These are phyloP conservation scores for Prionchulus punctatus DNA, from an alignment of 2,888 invertebrate species.

Conservation along the genomic window DNA sequence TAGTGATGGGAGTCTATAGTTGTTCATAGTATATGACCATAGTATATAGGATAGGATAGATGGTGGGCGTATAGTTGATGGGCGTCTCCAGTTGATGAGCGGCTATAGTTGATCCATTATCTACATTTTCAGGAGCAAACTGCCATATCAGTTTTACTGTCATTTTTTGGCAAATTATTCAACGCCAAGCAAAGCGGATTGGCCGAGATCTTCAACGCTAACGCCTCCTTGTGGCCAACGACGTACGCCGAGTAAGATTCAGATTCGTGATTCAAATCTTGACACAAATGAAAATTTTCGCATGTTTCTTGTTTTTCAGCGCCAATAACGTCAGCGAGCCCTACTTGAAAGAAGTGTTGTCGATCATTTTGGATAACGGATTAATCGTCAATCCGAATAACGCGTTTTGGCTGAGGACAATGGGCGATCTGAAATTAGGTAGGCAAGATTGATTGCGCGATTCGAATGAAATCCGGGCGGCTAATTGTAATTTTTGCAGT, in stretches of 20 bases:
- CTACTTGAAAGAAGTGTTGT: constrained; percentile 6
- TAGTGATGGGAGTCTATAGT: too few relatives aligned
- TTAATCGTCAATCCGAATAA: constrained; percentile 4
- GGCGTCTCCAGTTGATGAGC: background rate
- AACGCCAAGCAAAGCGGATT: constrained; percentile 2
- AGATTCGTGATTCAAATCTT: background rate
- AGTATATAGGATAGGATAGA: background rate
- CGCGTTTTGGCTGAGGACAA: constrained; percentile 3
- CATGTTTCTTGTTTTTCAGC: constrained; percentile 1
- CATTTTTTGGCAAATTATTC: constrained; percentile 6
- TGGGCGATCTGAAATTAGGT: constrained; percentile 5
- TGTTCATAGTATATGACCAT: background rate
- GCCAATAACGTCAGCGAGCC: background rate
- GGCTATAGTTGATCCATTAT: background rate
- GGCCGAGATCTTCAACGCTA: background rate
- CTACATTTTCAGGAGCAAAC: constrained; percentile 6
- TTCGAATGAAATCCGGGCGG: background rate
- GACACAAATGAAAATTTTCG: background rate
- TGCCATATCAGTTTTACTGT: constrained; percentile 2
- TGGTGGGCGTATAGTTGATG: background rate
- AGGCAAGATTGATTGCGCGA: background rate
- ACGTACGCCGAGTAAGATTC: background rate
- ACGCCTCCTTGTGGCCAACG: background rate
- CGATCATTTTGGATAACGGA: constrained; percentile 3
- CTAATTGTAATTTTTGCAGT: background rate